Evolutionary conservation across 2,113 vertebrate genomes (phyloP), one percentile per base, ranked within the genome.

Genomic region (Papio anubis): DNA sequence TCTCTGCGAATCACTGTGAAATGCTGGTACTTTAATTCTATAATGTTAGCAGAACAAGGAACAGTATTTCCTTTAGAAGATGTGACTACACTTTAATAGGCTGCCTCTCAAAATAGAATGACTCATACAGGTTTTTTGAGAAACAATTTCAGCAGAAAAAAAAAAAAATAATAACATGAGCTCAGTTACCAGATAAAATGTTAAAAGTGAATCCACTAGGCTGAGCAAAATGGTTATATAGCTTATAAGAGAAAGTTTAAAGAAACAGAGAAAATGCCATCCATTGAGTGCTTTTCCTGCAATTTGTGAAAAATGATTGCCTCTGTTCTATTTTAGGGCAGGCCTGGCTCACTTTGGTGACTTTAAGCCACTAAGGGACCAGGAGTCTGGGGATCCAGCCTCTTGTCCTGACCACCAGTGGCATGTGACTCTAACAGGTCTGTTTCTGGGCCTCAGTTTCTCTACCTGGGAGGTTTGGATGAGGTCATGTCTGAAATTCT

Each of bases 191-290:
- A 81, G 73, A 73, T 52, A 50, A 25, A 83, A 83, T 75, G 93
- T 89, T 94, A 92, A 95, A 96, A 90, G 83, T 45, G 80, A 90
- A 93, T 93, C 86, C 75, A 66, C 52, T 57, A 27, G 48, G 61
- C 89, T 94, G 64, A 93, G 83, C 86, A 64, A 92, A 87, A 76
- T n/a, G 38, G 79, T 48, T 73, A 30, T 68, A 83, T 85, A 88
- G 79, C 72, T 90, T 43, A 68, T 13, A 32, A 81, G 40, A 83
- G 18, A 40, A 92, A 38, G 38, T 45, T 81, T 68, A 81, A 79
- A 93, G 64, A 89, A 75, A 93, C 16, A 0, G 17, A 88, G 40
- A 70, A 64, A 83, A 80, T 73, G 25, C 6, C 35, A 38, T 16
- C 27, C 30, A 3, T 18, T 55, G 12, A 80, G 48, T 6, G 6